Base-by-base conservation (phyloP, 2,113 vertebrate genomes). In the Alethe castanea region DNA sequence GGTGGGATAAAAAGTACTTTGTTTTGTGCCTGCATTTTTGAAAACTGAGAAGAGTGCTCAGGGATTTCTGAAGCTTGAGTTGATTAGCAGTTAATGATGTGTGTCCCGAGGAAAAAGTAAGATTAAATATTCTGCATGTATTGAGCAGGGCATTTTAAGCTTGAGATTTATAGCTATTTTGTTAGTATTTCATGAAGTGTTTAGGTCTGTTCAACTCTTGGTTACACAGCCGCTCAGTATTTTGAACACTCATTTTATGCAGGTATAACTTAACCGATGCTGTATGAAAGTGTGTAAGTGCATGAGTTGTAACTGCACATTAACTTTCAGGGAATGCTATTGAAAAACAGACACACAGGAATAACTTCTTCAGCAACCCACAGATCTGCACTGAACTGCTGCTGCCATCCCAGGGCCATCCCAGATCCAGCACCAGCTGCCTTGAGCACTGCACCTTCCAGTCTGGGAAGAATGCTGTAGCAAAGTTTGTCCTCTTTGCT, bases 71-170 rank as follows among this genome's bases (percentile, higher is more conserved):
- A 97, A 94, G 83, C 96, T 97, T 97, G 96, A 97, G 94, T 95
- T 97, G 97, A 98, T 98, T 98, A 98, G 90, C 96, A 97, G 96
- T 98, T 98, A 98, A 98, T 97, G 97, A 98, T 92, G 96, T 98
- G 96, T 97, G 96, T 97, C 96, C 96, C 97, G 97, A 97, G 96
- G 95, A 97, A 97, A 97, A 97, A 96, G 96, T 95, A 97, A 82
- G 88, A 86, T 97, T 97, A 97, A 97, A 97, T 91, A 97, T 95
- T 97, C 93, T 95, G 95, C 81, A 88, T 14, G 16, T 94, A 96
- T 96, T 89, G 97, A 97, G 86, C 90, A 94, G 92, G 90, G 90
- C 95, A 97, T 95, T 97, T 97, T 95, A 96, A 90, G 65, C 92
- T 93, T 94, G 81, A 97, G 90, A 96, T 96, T 94, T 95, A 95